Conservation (phyloP, 2,888 invertebrate species). For the Campoplex nolae region DNA sequence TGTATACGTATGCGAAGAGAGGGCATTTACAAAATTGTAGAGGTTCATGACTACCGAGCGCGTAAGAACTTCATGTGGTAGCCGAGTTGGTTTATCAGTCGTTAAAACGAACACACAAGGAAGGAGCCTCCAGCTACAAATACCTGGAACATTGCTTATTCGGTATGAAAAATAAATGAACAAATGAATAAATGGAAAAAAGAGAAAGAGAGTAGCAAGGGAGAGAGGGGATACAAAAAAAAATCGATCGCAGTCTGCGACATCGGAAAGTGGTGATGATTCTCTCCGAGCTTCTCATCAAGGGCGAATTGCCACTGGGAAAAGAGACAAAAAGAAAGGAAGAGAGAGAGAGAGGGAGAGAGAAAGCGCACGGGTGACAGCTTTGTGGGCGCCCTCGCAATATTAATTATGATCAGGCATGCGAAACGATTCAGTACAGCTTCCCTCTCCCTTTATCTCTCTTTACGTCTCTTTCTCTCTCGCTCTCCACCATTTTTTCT, state of each 20-base stretch:
- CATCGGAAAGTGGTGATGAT: conserved; percentile 44
- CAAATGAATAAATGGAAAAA: conserved; percentile 25
- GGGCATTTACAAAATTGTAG: conserved; percentile 39
- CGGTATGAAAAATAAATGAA: conserved; percentile 35
- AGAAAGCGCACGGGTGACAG: conserved; percentile 74
- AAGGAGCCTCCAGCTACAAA: conserved; percentile 2
- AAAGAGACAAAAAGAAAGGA: conserved; percentile 23
- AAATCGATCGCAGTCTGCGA: conserved; percentile 29
- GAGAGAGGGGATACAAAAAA: not conserved
- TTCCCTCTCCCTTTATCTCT: conserved; percentile 2
- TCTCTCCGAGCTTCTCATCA: conserved; percentile 42
- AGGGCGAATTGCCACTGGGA: conserved; percentile 40
- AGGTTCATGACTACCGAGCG: conserved; percentile 26
- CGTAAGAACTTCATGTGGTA: conserved; percentile 52
- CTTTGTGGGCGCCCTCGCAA: conserved; percentile 80
- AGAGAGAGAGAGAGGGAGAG: conserved; percentile 6
- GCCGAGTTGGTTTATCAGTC: conserved; percentile 48
- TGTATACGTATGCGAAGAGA: not conserved
- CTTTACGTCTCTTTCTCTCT: not conserved
- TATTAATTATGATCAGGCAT: conserved; percentile 84
- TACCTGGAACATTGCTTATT: conserved; percentile 1
- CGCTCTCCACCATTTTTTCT: not conserved
- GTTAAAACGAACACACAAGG: conserved; percentile 31
- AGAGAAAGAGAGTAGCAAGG: not conserved
- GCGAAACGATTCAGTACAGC: conserved; percentile 80